A percentile compares a stretch with the other conserved stretches of the same genome.
Evolutionary conservation across 1,140 invertebrate species (phyloP).

Genomic region (Solenopsis invicta): DNA sequence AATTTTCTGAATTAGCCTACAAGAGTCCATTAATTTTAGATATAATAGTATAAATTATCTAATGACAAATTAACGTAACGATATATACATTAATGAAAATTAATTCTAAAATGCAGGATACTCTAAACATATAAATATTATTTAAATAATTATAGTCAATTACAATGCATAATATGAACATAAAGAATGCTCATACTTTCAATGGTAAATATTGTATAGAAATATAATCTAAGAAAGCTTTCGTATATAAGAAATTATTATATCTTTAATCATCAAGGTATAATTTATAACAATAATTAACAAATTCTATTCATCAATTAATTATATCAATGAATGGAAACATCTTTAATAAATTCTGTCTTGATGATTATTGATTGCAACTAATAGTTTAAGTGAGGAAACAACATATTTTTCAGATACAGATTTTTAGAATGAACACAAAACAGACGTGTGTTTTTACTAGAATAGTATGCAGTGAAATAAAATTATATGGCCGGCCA

Average conservation of each 20-base stretch:
- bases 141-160: constrained; percentile 57
- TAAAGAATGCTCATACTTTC: constrained; percentile 31
- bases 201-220: background rate
- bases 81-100: constrained; percentile 22
- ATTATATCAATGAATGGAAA: constrained; percentile 20
- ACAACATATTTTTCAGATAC: constrained; percentile 49
- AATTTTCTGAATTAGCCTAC: constrained; percentile 36
- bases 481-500: constrained; percentile 26
- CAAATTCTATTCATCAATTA: constrained; percentile 26
- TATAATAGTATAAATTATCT: constrained; percentile 40
- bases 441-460: constrained; percentile 24
- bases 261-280: constrained; percentile 32
- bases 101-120: constrained; percentile 37
- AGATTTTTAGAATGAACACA: constrained; percentile 39
- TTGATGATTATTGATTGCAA: constrained; percentile 29
- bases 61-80: background rate
- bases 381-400: constrained; percentile 30
- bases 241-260: constrained; percentile 35
- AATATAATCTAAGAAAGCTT: constrained; percentile 19
- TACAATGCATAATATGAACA: constrained; percentile 30
- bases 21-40: constrained; percentile 41
- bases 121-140: constrained; percentile 32
- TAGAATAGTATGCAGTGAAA: constrained; percentile 9
- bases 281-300: constrained; percentile 23
- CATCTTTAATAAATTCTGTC: constrained; percentile 32